Percentiles rank a stretch among this genome's conserved stretches.
phyloP scores from a whole-genome alignment of 1,140 invertebrate species.

The Frieseomelitta varia region DNA sequence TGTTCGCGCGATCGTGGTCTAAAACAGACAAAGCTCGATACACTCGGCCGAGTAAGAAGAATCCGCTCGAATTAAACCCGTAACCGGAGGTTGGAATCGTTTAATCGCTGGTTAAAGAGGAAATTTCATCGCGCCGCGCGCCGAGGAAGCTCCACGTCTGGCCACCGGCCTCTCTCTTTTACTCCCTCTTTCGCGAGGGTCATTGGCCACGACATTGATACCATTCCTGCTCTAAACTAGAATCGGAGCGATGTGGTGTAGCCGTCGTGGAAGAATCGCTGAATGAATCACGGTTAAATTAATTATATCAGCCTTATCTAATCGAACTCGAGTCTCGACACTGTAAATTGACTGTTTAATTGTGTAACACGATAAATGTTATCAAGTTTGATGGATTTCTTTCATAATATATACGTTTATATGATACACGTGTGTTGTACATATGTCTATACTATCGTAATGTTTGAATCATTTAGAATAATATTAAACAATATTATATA shows the following conservation, averaged over 20 bases:
- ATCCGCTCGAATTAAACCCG: not conserved
- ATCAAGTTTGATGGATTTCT: not conserved
- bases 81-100: slow-evolving; percentile 18
- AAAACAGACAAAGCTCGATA: not conserved
- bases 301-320: not conserved
- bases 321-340: too few species aligned
- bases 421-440: not conserved
- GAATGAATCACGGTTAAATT: slow-evolving; percentile 5
- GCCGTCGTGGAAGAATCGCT: not conserved
- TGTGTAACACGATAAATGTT: not conserved
- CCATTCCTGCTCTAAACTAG: not conserved
- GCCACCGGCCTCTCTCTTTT: not conserved
- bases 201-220: slow-evolving; percentile 41
- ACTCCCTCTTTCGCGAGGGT: slow-evolving; percentile 19
- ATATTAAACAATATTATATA: too few species aligned
- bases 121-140: slow-evolving; percentile 31
- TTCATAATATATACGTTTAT: not conserved
- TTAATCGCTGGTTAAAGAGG: slow-evolving; percentile 37
- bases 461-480: too few species aligned
- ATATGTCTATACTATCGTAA: not conserved
- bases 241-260: not conserved
- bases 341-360: not conserved
- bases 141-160: not conserved
- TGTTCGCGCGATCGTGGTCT: not conserved
- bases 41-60: slow-evolving; percentile 4